Evolutionary conservation across 23 tunicate genomes (phyloP), one percentile per base, ranked within the genome.

Genomic region (Clavelina lepadiformis): DNA sequence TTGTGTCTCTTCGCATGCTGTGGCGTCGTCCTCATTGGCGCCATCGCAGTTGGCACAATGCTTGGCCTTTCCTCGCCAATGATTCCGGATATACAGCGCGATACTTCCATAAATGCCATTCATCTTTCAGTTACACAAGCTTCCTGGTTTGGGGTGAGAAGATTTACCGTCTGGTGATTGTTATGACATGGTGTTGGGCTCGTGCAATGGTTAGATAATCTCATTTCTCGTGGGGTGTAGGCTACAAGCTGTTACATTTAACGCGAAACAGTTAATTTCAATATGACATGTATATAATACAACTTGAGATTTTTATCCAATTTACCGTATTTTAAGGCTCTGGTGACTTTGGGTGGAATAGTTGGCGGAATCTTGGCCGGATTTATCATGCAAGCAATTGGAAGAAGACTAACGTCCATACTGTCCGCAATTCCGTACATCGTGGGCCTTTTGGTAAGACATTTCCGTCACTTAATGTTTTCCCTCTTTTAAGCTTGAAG

Each of bases 81-180:
- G 85, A 86, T 86, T 23, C 95, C 95, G 2, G 85, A 66, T 1
- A 86, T 86, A 28, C 84, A 76, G 24, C 58, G 65, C 6, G 77
- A 77, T 54, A 52, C 57, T 18, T 63, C 85, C 6, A 22, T 45
- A 49, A 28, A 29, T 32, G 68, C 77, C 4, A 35, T 80, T 23
- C 65, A 64, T 65, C 45, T 86, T 33, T 63, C 72, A 8, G 72
- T 37, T 2, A 23, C 50, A 21, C 65, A 78, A 52, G 75, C 75
- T 21, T 71, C 85, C 26, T 86, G 95, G 95, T 78, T 86, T 63
- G 95, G 83, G 59, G 95, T 86, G 25, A 71, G 93, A n/a, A n/a
- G n/a, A n/a, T n/a, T n/a, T n/a, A n/a, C n/a, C n/a, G n/a, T n/a
- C n/a, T n/a, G n/a, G n/a, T n/a, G n/a, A n/a, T n/a, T n/a, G n/a